Evolutionary conservation across 2,113 vertebrate genomes (phyloP).

Genomic region (Illadopsis cleaveri): DNA sequence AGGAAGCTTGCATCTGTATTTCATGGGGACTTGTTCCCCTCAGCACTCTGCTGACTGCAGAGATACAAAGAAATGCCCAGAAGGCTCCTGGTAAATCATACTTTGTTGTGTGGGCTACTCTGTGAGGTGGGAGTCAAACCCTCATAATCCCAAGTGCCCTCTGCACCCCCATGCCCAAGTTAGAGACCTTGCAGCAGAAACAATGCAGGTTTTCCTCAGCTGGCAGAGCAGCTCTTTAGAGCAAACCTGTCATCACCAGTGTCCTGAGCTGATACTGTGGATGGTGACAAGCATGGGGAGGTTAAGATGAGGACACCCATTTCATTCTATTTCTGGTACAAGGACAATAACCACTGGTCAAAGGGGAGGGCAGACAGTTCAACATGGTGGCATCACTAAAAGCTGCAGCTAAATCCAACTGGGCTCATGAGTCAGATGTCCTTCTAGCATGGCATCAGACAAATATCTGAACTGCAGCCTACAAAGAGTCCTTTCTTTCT

Average conservation of each 20-base stretch:
- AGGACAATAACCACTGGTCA: not conserved
- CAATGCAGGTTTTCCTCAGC: not conserved
- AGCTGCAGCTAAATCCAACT: not conserved
- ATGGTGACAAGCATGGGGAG: not conserved
- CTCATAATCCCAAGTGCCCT: not conserved
- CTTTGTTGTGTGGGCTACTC: not conserved
- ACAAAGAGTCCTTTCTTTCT: constrained; percentile 52
- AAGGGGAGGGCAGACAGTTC: not conserved
- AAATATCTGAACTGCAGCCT: constrained; percentile 12
- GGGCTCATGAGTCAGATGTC: constrained; percentile 18
- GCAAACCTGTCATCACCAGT: not conserved
- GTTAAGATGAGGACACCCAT: constrained; percentile 18
- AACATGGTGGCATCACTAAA: constrained; percentile 3
- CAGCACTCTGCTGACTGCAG: not conserved
- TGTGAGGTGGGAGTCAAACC: not conserved
- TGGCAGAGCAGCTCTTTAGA: not conserved
- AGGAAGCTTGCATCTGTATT: not conserved
- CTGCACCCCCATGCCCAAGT: not conserved
- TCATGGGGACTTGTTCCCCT: not conserved
- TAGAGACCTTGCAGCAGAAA: not conserved
- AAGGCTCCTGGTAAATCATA: not conserved
- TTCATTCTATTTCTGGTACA: constrained; percentile 20
- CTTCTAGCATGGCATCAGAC: constrained; percentile 23
- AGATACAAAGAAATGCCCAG: not conserved
- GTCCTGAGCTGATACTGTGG: not conserved